Percentiles rank a stretch among this genome's conserved stretches.
These are phyloP conservation scores for Neotragus pygmaeus DNA, from an alignment of 2,113 vertebrate species.

Conservation along the genomic window DNA sequence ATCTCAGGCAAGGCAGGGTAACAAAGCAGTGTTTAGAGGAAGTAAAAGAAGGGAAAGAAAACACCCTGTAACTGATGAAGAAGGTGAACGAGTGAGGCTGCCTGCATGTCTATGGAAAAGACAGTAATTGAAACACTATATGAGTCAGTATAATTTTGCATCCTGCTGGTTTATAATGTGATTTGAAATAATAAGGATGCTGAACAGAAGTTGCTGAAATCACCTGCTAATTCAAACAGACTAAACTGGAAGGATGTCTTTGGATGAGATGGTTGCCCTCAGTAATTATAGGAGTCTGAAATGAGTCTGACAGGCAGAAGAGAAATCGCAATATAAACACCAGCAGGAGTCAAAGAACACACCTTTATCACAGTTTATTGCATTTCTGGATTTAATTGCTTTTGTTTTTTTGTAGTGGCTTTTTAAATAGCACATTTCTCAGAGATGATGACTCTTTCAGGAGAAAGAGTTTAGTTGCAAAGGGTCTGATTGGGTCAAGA, in stretches of 20 bases:
- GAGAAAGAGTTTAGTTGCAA: neutral
- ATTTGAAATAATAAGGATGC: slow-evolving; percentile 32
- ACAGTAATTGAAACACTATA: neutral
- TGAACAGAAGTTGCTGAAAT: slow-evolving; percentile 39
- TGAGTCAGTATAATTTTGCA: neutral
- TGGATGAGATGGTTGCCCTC: slow-evolving; percentile 5
- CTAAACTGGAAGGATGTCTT: neutral
- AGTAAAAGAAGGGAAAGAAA: neutral
- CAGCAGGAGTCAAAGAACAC: slow-evolving; percentile 44
- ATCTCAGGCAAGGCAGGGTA: neutral
- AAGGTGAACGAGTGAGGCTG: neutral
- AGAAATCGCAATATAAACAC: slow-evolving; percentile 46
- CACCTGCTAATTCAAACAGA: slow-evolving; percentile 21
- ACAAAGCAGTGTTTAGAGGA: neutral
- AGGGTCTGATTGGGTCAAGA: neutral
- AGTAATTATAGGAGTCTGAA: slow-evolving; percentile 56
- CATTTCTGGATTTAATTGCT: slow-evolving; percentile 48
- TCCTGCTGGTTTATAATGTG: slow-evolving; percentile 45
- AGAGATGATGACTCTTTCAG: slow-evolving; percentile 51
- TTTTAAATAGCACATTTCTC: slow-evolving; percentile 21
- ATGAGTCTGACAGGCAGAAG: neutral
- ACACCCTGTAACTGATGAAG: neutral
- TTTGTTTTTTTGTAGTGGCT: slow-evolving; percentile 36
- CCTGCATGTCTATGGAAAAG: neutral
- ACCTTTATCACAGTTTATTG: slow-evolving; percentile 62